Conservation (phyloP, 2,888 invertebrate species). For the Stratiomys singularior region DNA sequence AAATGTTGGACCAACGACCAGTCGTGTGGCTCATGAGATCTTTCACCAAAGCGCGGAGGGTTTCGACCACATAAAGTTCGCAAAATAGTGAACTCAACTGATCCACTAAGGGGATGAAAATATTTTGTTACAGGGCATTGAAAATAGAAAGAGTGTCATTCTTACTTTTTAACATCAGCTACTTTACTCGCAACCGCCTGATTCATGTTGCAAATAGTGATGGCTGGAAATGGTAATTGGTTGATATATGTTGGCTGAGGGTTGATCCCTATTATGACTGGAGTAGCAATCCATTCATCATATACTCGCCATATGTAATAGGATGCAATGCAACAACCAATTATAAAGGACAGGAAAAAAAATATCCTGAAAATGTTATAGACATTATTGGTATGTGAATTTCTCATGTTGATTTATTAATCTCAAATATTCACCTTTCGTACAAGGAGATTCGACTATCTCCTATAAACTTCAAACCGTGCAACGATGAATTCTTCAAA, state of each 20-base stretch:
- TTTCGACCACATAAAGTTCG: conserved; percentile 55
- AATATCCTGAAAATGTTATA: conserved; percentile 5
- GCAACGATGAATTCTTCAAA: conserved; percentile 75
- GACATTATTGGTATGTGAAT: neutral
- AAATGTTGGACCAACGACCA: conserved; percentile 48
- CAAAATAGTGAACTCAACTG: conserved; percentile 61
- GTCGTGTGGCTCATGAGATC: neutral
- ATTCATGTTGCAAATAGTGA: conserved; percentile 88
- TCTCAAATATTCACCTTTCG: conserved; percentile 57
- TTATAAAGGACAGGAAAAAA: conserved; percentile 34
- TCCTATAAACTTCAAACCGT: conserved; percentile 81
- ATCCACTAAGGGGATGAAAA: neutral
- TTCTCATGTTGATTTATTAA: neutral
- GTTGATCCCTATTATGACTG: conserved; percentile 82
- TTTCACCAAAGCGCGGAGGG: neutral
- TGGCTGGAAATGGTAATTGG: conserved; percentile 82
- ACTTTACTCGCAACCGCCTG: conserved; percentile 78
- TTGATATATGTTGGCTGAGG: conserved; percentile 75
- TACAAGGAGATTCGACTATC: conserved; percentile 61
- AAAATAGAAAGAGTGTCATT: too few relatives aligned
- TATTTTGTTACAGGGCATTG: too few relatives aligned
- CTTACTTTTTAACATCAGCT: conserved; percentile 66
- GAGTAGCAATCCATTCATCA: conserved; percentile 76
- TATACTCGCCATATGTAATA: conserved; percentile 81
- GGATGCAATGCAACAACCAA: conserved; percentile 74